Evolutionary conservation across 2,888 invertebrate species (phyloP), one percentile per base, ranked within the genome.

Genomic region (Taphrorychus bicolor): DNA sequence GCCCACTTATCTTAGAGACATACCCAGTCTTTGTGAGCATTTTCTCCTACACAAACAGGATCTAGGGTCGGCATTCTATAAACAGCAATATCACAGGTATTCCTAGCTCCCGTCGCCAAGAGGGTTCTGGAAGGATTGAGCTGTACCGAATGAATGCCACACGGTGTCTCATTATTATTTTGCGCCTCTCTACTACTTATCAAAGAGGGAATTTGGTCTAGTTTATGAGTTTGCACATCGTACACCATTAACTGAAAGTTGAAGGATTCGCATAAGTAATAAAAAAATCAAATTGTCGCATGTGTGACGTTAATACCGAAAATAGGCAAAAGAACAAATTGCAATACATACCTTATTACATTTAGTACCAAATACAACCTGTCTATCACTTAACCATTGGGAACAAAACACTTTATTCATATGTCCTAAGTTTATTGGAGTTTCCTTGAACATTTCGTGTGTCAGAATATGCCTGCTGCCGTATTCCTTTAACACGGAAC

Each of bases 331-430:
- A 45, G 14, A 16, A 11, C 7, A 14, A 11, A 18, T 9, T 5
- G 9, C 11, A 24, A 32, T 49, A 48, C 67, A 76, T 81, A 94
- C 93, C 88, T 95, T 96, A 84, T 97, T 97, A 83, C 98, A 97
- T 83, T 98, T 98, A 57, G 97, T 97, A 60, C 97, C 98, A 82
- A 97, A 95, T 18, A 97, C 95, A 64, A 98, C 93, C 85, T 97
- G 96, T 76, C 95, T 87, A 83, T 95, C 94, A 74, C 94, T 95
- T 41, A 98, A 86, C 97, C 98, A 98, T 81, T 96, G 92, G 0
- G 97, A 95, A 81, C 97, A 95, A 85, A 97, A 98, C 66, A 94
- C 94, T 83, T 95, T 95, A 83, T 95, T 95, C 86, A 94, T 91
- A 81, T 91, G 93, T 73, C 91, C 92, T 71, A 95, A 85, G 79